Evolutionary conservation across 2,888 invertebrate species (phyloP), one percentile per base, ranked within the genome.

Genomic region (Oxyteleia sp.): DNA sequence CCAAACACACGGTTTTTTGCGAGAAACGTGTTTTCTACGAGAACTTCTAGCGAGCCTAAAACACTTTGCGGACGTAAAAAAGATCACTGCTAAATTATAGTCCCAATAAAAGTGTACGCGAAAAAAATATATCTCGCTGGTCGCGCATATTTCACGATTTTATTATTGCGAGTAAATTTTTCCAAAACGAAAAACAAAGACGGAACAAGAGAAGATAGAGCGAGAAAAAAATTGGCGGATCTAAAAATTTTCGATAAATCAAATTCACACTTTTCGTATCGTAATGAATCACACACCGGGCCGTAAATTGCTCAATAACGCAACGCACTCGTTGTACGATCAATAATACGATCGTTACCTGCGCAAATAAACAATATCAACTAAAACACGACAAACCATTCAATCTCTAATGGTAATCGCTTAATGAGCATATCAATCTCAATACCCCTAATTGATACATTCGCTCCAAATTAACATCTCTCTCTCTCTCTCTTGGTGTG

Each of bases 391-490:
- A 57, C 64, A 35, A 66, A 66, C 66, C 59, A 35, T 72, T 71
- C 49, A 53, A 74, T 81, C 63, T 74, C 61, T 61, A 75, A 63
- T 75, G 69, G 63, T 64, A 64, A 69, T 75, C 81, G 57, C 64
- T 75, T 75, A 82, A 82, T 75, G 64, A 75, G 75, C 63, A 75
- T 75, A 82, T 82, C 75, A 74, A 68, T 81, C 74, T 61, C 57
- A 75, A 75, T 75, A 69, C 57, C 53, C 75, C 75, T 82, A 82
- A 82, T 82, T 69, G 81, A 82, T 75, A 82, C 69, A 82, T 75
- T 82, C 75, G 69, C 64, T 69, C 51, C 16, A 43, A 82, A 82
- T 82, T 75, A 82, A 82, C 81, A 69, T 82, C 81, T 69, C 43
- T 68, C 55, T 75, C 49, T n/a, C n/a, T n/a, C n/a, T n/a, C n/a